phyloP scores from a whole-genome alignment of 2,113 vertebrate species.

The Carassius gibelio region DNA sequence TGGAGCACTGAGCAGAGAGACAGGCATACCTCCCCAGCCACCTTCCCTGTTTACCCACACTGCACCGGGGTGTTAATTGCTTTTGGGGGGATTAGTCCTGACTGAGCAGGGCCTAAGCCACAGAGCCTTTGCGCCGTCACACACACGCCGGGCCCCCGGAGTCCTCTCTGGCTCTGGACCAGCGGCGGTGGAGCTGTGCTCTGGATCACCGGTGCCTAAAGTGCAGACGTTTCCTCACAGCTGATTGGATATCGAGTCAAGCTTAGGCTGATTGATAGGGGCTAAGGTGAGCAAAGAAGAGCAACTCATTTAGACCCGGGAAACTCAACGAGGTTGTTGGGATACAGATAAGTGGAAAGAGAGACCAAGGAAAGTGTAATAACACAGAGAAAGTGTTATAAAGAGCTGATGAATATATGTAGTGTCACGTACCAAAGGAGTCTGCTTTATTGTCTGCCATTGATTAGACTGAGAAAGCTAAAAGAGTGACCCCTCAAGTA shows the following conservation, averaged over 20 bases:
- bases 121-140: conserved; percentile 24
- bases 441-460: not conserved
- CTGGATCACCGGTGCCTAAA: conserved; percentile 11
- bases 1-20: conserved; percentile 26
- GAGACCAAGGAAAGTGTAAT: not conserved
- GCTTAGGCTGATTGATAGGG: conserved; percentile 34
- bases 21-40: not conserved
- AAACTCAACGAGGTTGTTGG: not conserved
- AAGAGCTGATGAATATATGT: not conserved
- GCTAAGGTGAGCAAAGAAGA: not conserved
- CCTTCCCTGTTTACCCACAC: conserved; percentile 41
- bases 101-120: conserved; percentile 48
- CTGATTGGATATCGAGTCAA: conserved; percentile 33
- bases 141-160: not conserved
- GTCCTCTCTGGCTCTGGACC: conserved; percentile 33
- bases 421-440: not conserved
- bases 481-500: not conserved
- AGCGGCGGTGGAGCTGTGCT: not conserved
- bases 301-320: conserved; percentile 9
- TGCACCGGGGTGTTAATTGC: conserved; percentile 53
- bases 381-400: not conserved
- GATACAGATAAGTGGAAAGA: not conserved
- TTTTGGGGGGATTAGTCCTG: conserved; percentile 54
- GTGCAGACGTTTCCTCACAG: not conserved
- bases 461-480: not conserved